phyloP scores from a whole-genome alignment of 2,888 invertebrate genomes.

The Scotopteryx bipunctaria region DNA sequence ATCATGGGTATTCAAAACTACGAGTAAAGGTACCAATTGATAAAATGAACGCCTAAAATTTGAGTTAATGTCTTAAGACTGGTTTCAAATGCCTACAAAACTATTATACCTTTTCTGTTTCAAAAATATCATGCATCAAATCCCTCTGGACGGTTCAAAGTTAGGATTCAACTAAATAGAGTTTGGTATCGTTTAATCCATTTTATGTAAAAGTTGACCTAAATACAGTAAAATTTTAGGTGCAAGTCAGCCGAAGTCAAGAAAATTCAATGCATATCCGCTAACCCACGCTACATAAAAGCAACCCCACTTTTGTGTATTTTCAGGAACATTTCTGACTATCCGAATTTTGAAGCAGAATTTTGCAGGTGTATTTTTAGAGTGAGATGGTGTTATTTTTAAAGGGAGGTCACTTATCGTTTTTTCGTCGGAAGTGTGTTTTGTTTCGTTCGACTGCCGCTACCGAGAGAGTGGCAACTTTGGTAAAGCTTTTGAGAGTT shows the following conservation, averaged over 20 bases:
- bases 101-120: too few species aligned
- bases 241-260: not conserved
- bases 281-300: constrained; percentile 5
- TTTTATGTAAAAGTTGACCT: not conserved
- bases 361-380: constrained; percentile 36
- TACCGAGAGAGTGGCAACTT: not conserved
- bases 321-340: constrained; percentile 18
- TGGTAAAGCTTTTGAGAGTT: not conserved
- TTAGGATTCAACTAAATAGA: not conserved
- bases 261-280: constrained; percentile 17
- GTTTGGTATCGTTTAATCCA: not conserved
- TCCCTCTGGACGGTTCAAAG: too few species aligned
- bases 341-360: constrained; percentile 24
- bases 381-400: constrained; percentile 33
- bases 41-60: too few species aligned
- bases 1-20: too few species aligned
- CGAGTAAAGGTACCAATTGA: too few species aligned
- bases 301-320: constrained; percentile 13
- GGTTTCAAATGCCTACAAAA: too few species aligned
- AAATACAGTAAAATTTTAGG: not conserved
- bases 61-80: too few species aligned
- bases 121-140: too few species aligned
- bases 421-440: constrained; percentile 23
- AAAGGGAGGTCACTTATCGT: constrained; percentile 34
- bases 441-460: constrained; percentile 20